Base-by-base conservation (phyloP, 2,888 invertebrate species). In the Cosmia pyralina region DNA sequence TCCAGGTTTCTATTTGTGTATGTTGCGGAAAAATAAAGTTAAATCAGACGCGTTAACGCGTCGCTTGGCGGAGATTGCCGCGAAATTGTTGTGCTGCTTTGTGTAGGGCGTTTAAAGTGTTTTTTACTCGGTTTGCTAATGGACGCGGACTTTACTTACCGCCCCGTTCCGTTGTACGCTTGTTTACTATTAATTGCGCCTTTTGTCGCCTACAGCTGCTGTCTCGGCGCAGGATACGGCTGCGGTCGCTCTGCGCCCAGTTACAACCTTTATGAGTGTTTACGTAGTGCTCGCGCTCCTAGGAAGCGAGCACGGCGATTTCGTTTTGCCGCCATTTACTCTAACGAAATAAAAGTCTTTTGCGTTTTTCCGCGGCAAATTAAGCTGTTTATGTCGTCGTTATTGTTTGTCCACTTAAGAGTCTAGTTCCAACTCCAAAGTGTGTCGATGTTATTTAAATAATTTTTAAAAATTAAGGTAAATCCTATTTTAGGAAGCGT, bases 121-220 rank as follows among this genome's bases (percentile, higher is more conserved):
- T 90, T 90, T 90, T 90, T 91, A 87, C 88, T 88, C 86, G 84
- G 85, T 85, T 88, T 85, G 89, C 88, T 94, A 94, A 93, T 94
- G 93, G 93, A 92, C 89, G 90, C 89, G 90, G 90, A 90, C 91
- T 92, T 91, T 92, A 92, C 93, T 93, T 91, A 90, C 90, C 89
- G 89, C 87, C 82, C 88, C 88, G 88, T 89, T 89, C 89, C 90
- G 90, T 89, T 90, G 86, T 87, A 87, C 89, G 92, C 92, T 92
- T 93, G 93, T 93, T 94, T 93, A 91, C 91, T 93, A 94, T 94
- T 94, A 94, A 94, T 95, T 94, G 93, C 93, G 92, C 92, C 93
- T 94, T 94, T 94, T 93, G 94, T 94, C 93, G 92, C 92, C 88
- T 89, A 88, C 93, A 92, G 91, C 91, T 90, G 92, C 88, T 89